Percentiles rank a stretch among this genome's conserved stretches.
phyloP scores from a whole-genome alignment of 2,888 invertebrate species.

The Lathronympha strigana region DNA sequence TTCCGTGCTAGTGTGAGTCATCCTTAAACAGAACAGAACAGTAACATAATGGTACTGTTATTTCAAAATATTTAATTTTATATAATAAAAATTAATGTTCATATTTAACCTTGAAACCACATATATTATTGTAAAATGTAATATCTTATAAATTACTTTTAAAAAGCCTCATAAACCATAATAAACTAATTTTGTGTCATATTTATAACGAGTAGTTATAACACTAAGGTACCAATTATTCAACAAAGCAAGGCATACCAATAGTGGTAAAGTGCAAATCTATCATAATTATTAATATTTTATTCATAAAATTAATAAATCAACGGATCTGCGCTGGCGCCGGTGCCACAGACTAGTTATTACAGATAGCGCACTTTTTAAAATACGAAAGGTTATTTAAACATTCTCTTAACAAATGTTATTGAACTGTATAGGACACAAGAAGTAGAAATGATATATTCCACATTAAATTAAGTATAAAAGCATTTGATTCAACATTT shows the following conservation, averaged over 20 bases:
- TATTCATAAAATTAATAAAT: constrained; percentile 41
- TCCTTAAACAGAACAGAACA: too few species aligned
- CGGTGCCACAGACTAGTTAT: constrained; percentile 4
- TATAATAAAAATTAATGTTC: too few species aligned
- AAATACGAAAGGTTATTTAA: not conserved
- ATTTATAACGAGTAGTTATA: not conserved
- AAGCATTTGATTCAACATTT: too few species aligned
- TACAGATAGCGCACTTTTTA: constrained; percentile 11
- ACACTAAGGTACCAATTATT: constrained; percentile 13
- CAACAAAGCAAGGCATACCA: constrained; percentile 9
- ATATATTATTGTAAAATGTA: not conserved
- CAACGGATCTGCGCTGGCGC: constrained; percentile 30
- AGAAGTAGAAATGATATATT: too few species aligned
- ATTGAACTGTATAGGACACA: too few species aligned
- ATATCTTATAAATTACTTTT: not conserved
- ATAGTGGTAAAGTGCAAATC: constrained; percentile 24
- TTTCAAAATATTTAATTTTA: too few species aligned
- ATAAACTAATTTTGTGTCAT: constrained; percentile 2
- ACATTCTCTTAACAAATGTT: too few species aligned
- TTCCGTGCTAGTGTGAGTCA: too few species aligned
- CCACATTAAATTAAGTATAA: too few species aligned
- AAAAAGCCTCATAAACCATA: not conserved
- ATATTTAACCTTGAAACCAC: not conserved
- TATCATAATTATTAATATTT: constrained; percentile 31
- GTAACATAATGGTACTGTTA: too few species aligned